Conservation (phyloP, 2,888 invertebrate genomes). For the Andrena camellia region DNA sequence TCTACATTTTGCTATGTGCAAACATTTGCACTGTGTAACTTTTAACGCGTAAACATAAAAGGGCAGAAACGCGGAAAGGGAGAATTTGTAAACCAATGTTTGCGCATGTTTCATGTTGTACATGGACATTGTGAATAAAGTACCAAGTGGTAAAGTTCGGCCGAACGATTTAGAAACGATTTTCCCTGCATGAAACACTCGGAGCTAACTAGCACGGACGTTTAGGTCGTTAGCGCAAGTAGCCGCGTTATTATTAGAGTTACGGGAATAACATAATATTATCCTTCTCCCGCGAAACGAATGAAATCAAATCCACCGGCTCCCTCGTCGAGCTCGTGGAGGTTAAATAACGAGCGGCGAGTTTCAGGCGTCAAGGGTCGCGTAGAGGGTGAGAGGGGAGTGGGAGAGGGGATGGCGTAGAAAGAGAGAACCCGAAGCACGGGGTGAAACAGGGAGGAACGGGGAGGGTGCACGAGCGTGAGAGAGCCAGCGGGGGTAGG, state of each 20-base stretch:
- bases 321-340: slow-evolving; percentile 60
- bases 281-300: slow-evolving; percentile 71
- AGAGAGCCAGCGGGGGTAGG: slow-evolving; percentile 37
- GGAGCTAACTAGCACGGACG: slow-evolving; percentile 61
- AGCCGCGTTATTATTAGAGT: slow-evolving; percentile 73
- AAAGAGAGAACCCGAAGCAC: slow-evolving; percentile 10
- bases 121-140: no score
- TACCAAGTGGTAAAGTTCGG: no score
- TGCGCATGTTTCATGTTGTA: no score
- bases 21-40: no score
- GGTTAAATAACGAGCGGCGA: slow-evolving; percentile 77
- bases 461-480: slow-evolving; percentile 28
- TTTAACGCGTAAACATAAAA: no score
- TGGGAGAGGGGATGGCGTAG: not conserved
- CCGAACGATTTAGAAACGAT: no score
- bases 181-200: slow-evolving; percentile 35
- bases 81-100: no score
- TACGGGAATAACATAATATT: slow-evolving; percentile 71
- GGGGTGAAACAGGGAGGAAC: slow-evolving; percentile 21
- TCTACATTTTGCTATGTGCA: no score
- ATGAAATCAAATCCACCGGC: slow-evolving; percentile 75
- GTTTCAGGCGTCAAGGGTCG: slow-evolving; percentile 54
- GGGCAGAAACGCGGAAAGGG: no score
- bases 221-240: slow-evolving; percentile 68
- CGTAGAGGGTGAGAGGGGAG: slow-evolving; percentile 29